Evolutionary conservation across 1,140 invertebrate species (phyloP).

Genomic region (Drosophila takahashii): DNA sequence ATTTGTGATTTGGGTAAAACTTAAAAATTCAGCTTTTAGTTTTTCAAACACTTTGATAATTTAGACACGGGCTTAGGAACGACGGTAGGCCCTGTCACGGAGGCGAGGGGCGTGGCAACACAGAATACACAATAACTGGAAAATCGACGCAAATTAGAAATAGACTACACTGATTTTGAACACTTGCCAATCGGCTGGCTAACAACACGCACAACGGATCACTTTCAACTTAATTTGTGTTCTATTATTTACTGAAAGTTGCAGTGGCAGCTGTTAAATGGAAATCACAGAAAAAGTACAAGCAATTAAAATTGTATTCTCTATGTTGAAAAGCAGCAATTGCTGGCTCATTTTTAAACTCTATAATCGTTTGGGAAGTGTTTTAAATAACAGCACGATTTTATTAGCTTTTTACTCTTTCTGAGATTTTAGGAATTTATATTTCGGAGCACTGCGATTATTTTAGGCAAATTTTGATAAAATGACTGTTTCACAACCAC

Average conservation of each 20-base stretch:
- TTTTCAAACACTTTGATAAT: conserved; percentile 23
- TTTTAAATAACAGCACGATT: too few relatives aligned
- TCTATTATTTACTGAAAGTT: not conserved
- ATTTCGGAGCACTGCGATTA: not conserved
- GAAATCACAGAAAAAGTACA: not conserved
- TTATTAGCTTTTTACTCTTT: not conserved
- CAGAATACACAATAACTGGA: conserved; percentile 2
- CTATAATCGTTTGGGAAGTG: too few relatives aligned
- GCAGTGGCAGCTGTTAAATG: not conserved
- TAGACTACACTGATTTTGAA: not conserved
- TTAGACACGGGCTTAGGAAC: conserved; percentile 32
- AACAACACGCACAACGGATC: not conserved
- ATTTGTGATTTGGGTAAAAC: conserved; percentile 1
- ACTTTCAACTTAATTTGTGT: not conserved
- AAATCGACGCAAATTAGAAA: not conserved
- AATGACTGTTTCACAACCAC: not conserved
- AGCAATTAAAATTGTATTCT: not conserved
- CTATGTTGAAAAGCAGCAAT: not conserved
- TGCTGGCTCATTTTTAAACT: not conserved
- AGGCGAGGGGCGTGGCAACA: not conserved
- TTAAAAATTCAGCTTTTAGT: not conserved
- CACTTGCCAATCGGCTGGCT: not conserved
- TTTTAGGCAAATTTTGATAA: not conserved
- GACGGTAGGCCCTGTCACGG: not conserved
- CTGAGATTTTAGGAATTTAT: not conserved